A percentile compares a stretch with the other conserved stretches of the same genome.
phyloP scores from a whole-genome alignment of 1,140 invertebrate genomes.

The Lethocerus indicus region DNA sequence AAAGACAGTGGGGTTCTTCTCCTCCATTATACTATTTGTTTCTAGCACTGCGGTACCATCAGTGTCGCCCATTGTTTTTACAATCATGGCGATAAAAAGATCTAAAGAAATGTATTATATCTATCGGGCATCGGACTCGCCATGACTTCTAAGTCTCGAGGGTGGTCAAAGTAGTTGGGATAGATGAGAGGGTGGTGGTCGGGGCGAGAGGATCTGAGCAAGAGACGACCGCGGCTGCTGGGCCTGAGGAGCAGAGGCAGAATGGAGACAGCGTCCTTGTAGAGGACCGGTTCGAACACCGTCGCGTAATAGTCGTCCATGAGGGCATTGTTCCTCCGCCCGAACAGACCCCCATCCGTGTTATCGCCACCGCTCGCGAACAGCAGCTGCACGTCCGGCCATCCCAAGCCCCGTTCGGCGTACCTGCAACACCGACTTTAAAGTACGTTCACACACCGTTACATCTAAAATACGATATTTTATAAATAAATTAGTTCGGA shows the following conservation, averaged over 20 bases:
- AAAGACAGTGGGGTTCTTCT: too few relatives aligned
- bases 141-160: slow-evolving; percentile 45
- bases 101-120: too few relatives aligned
- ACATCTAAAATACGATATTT: too few relatives aligned
- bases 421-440: too few relatives aligned
- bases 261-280: slow-evolving; percentile 42
- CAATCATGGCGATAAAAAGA: too few relatives aligned
- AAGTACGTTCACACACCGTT: too few relatives aligned
- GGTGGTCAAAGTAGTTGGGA: slow-evolving; percentile 60
- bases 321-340: slow-evolving; percentile 44
- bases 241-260: slow-evolving; percentile 50
- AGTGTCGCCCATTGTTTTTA: too few relatives aligned
- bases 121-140: too few relatives aligned
- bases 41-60: too few relatives aligned
- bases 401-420: too few relatives aligned
- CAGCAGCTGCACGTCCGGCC: slow-evolving; percentile 63
- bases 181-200: slow-evolving; percentile 54
- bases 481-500: too few relatives aligned
- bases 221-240: slow-evolving; percentile 46
- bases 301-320: slow-evolving; percentile 42
- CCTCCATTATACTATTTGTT: too few relatives aligned
- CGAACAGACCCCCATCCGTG: slow-evolving; percentile 54
- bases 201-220: slow-evolving; percentile 44
- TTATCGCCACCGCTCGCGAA: slow-evolving; percentile 49
- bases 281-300: slow-evolving; percentile 48